Evolutionary conservation across 35 echinoderm and acorn worm species (phyloP).

Genomic region (Heliocidaris tuberculata): DNA sequence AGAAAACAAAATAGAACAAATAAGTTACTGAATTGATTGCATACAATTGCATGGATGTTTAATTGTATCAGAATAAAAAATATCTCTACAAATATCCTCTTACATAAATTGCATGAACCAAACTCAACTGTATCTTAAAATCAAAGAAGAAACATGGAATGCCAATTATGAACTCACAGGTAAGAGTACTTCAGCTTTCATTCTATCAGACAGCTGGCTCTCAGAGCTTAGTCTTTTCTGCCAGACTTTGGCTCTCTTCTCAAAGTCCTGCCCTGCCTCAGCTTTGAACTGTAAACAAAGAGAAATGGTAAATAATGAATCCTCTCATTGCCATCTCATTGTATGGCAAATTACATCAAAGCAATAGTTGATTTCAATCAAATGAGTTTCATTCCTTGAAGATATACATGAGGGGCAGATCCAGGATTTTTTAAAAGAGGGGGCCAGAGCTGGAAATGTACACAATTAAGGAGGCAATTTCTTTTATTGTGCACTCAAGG

Average conservation of each 20-base stretch:
- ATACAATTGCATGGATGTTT: too few species aligned
- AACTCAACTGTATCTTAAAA: too few species aligned
- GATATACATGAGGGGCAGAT: too few species aligned
- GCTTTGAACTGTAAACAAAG: slow-evolving; percentile 14
- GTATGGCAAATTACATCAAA: not conserved
- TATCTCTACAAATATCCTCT: too few species aligned
- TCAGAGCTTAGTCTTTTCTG: slow-evolving; percentile 16
- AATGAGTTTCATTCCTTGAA: not conserved
- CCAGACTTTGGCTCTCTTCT: slow-evolving; percentile 31
- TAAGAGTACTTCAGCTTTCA: slow-evolving; percentile 31
- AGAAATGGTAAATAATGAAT: not conserved
- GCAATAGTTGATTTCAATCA: not conserved
- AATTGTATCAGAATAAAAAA: too few species aligned
- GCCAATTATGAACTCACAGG: not conserved
- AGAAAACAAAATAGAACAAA: too few species aligned
- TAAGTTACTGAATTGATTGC: too few species aligned
- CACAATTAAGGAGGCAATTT: too few species aligned
- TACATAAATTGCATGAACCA: too few species aligned
- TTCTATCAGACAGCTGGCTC: not conserved
- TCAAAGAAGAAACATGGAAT: not conserved
- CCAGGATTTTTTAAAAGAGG: too few species aligned
- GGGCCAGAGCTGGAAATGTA: too few species aligned
- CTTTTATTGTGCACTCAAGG: too few species aligned
- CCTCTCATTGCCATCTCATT: not conserved
- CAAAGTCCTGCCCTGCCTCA: slow-evolving; percentile 16